A percentile compares a stretch with the other conserved stretches of the same genome.
Conservation (phyloP, 2,113 vertebrate genomes). For the Manacus vitellinus region DNA sequence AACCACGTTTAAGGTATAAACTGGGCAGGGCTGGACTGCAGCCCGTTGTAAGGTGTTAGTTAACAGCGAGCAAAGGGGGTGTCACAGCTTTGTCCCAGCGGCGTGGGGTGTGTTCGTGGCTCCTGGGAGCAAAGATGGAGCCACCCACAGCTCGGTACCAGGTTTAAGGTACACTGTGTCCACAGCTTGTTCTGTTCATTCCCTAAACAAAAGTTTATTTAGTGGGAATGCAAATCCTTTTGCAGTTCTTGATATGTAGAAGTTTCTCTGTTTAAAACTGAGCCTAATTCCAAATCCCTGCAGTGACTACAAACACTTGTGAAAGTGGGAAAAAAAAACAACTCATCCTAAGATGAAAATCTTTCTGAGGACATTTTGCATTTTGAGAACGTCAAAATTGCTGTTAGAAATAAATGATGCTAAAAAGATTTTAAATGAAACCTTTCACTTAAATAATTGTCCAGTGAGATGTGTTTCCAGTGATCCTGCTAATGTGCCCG, state of each 20-base stretch:
- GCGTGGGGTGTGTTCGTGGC: neutral
- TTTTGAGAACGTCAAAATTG: neutral
- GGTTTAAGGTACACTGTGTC: neutral
- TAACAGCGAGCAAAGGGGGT: neutral
- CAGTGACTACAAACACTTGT: neutral
- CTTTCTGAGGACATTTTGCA: neutral
- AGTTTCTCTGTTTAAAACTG: neutral
- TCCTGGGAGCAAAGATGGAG: neutral
- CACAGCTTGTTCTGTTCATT: neutral
- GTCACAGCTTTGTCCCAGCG: neutral
- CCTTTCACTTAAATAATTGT: neutral
- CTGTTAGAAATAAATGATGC: neutral
- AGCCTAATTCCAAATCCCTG: neutral
- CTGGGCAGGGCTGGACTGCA: neutral
- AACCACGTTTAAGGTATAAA: neutral
- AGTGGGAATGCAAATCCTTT: neutral
- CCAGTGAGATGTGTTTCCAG: neutral
- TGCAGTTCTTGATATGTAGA: neutral
- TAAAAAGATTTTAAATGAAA: neutral
- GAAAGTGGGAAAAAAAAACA: neutral
- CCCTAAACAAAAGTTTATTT: neutral
- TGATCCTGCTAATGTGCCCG: neutral
- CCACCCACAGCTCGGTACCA: neutral
- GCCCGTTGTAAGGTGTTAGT: neutral
- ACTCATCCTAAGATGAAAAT: neutral